Base-by-base conservation (phyloP, 2,113 vertebrate genomes). In the Lates calcarifer region DNA sequence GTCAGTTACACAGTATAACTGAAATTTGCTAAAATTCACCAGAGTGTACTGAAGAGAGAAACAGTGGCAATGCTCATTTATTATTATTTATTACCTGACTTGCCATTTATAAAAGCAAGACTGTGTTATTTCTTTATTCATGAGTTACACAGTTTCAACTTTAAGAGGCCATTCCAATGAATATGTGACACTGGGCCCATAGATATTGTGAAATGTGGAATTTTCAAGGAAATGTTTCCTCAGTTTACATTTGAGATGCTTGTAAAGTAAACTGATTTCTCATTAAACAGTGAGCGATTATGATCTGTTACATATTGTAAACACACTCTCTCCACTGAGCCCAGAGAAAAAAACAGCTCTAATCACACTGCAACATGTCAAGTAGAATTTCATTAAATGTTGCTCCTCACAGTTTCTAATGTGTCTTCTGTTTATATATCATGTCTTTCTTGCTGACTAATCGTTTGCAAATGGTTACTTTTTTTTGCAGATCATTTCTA, bases 141-240 rank as follows among this genome's bases (percentile, higher is more conserved):
- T 4, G 10, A 37, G 9, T 37, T 37, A 5, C 35, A 37, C 10
- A 37, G 35, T 37, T 37, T 37, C 35, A 9, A 10, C 35, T 37
- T 37, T 5, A 37, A 37, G 10, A 37, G 1, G 35, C 9, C 35
- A 37, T 37, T 9, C 33, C 33, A 33, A 53, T 45, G 24, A 26
- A 41, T 57, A 22, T 31, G 6, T 9, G 3, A 31, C 41, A 51
- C 2, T 6, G 5, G 53, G 1, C 4, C 0, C 2, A 9, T 7
- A 47, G 2, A 17, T 31, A 17, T 5, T 53, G 7, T 60, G 22
- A 53, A 17, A 26, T 26, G 55, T 53, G 10, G 10, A 2, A 55
- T 56, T 45, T 62, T 24, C 29, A 58, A 65, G 37, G 20, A 74
- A 62, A 58, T 17, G 15, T 63, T 76, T 80, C 26, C 5, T 60